Evolutionary conservation across 2,113 vertebrate genomes (phyloP).

Genomic region (Scomber scombrus): DNA sequence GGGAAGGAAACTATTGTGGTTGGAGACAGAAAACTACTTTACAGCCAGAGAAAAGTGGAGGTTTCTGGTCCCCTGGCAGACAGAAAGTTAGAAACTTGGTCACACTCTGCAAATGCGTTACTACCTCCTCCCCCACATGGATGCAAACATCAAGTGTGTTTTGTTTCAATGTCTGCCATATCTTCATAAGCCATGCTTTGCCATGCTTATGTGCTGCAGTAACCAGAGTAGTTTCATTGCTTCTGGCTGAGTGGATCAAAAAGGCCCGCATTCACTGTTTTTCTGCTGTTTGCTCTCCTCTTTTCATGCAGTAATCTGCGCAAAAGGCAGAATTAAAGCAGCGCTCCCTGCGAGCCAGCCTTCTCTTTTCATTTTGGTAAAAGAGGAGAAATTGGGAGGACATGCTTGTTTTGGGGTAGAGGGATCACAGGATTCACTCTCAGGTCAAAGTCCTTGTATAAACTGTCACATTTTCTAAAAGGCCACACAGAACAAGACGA

Average conservation of each 20-base stretch:
- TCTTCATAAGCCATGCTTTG: constrained; percentile 69
- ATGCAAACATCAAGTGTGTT: constrained; percentile 56
- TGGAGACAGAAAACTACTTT: constrained; percentile 45
- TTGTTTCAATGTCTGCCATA: constrained; percentile 69
- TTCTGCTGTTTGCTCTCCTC: constrained; percentile 53
- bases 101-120: constrained; percentile 51
- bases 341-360: constrained; percentile 44
- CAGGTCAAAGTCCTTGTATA: constrained; percentile 59
- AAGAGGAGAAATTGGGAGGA: constrained; percentile 51
- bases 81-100: constrained; percentile 61
- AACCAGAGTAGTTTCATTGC: constrained; percentile 74
- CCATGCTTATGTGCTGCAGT: constrained; percentile 55
- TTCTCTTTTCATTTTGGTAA: constrained; percentile 54
- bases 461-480: constrained; percentile 27
- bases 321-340: constrained; percentile 70
- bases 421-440: constrained; percentile 35
- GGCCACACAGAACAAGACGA: background rate
- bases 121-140: constrained; percentile 55
- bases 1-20: constrained; percentile 13
- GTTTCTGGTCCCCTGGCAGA: constrained; percentile 37
- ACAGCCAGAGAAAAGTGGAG: constrained; percentile 21
- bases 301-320: constrained; percentile 72
- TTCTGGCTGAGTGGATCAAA: constrained; percentile 76
- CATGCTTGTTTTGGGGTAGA: constrained; percentile 38
- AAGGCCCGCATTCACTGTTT: constrained; percentile 60